Conservation (phyloP, 2,888 invertebrate genomes). For the Latrodectus hesperus region DNA sequence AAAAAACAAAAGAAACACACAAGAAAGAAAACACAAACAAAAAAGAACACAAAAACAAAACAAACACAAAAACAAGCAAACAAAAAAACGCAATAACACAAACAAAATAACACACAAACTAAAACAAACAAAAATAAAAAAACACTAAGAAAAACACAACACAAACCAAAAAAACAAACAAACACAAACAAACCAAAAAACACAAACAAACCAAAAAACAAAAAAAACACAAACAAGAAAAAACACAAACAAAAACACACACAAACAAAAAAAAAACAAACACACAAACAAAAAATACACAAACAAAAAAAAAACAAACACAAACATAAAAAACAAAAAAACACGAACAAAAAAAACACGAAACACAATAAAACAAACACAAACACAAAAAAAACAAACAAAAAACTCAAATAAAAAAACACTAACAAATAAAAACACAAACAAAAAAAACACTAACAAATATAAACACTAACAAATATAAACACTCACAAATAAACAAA, state of each 20-base stretch:
- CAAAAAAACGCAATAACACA: neutral
- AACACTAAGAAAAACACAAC: neutral
- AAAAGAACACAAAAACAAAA: neutral
- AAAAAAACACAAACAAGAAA: too few species aligned
- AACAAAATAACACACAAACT: neutral
- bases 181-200: neutral
- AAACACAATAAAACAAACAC: neutral
- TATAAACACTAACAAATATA: neutral
- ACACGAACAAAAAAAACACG: neutral
- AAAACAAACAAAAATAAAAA: neutral
- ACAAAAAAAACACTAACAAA: too few species aligned
- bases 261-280: neutral
- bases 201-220: neutral
- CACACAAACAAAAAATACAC: neutral
- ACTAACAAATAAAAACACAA: too few species aligned
- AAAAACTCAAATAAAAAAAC: neutral
- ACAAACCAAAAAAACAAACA: neutral
- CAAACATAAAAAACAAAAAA: neutral
- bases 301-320: neutral
- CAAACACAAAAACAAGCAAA: neutral
- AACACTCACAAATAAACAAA: neutral
- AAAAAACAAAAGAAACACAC: too few species aligned
- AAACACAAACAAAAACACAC: neutral
- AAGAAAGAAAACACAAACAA: too few species aligned
- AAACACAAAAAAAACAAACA: neutral